Base-by-base conservation (phyloP, 2,888 invertebrate species). In the Caenorhabditis imperialis region DNA sequence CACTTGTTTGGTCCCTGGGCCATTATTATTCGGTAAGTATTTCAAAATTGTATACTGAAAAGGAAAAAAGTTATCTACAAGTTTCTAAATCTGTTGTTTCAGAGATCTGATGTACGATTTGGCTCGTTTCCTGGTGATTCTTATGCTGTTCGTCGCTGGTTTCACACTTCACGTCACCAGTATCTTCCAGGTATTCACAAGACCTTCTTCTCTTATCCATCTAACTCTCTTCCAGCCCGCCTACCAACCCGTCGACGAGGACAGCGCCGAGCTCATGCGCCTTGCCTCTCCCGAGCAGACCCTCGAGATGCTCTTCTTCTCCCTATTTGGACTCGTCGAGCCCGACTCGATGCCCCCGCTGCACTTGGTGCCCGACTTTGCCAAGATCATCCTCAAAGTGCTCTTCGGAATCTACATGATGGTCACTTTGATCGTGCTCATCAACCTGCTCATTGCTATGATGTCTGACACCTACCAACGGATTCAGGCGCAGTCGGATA, bases 1-100 rank as follows among this genome's bases (percentile, higher is more conserved):
- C 96, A 99, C 90, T 91, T 99, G 20, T 99, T 99, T 89, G 99
- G 99, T 48, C 99, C 99, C 0, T 99, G 99, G 99, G 98, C 98
- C 33, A 99, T 99, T 88, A 99, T 99, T 89, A 99, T 99, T 87
- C 94, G 97, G 82, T 80, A 18, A 23, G 65, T 51, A n/a, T n/a
- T n/a, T n/a, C n/a, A n/a, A n/a, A n/a, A n/a, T n/a, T n/a, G n/a
- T 35, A 16, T 40, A 40, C 40, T 12, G 16, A 6, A 45, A 14
- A 12, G 5, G 16, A n/a, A 6, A 16, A 35, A 10, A 23, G 18
- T 14, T 23, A 27, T 23, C 18, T 55, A 5, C 8, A 16, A 1
- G 20, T 53, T 18, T 30, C 30, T 30, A 30, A 23, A 40, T n/a
- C n/a, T n/a, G n/a, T n/a, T n/a, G n/a, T 72, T 77, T 38, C 70